Evolutionary conservation across 1,140 invertebrate species (phyloP).

Genomic region (Vanessa atalanta): DNA sequence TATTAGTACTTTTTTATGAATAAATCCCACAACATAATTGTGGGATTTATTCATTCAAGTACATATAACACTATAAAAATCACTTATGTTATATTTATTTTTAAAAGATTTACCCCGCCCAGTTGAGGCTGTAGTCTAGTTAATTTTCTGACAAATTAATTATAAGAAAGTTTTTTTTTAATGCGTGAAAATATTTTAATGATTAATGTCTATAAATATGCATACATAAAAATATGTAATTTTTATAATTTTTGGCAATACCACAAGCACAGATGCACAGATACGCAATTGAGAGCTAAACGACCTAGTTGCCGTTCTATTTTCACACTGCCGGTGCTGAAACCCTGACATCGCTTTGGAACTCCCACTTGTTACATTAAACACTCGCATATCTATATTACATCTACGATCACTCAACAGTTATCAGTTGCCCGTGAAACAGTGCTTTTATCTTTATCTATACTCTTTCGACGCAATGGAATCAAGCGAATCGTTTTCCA

Average conservation of each 20-base stretch:
- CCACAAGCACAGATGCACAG: conserved; percentile 5
- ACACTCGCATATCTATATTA: not conserved
- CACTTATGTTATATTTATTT: too few relatives aligned
- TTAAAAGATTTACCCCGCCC: too few relatives aligned
- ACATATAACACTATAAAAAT: too few relatives aligned
- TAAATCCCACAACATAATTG: too few relatives aligned
- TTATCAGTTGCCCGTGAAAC: conserved; percentile 3
- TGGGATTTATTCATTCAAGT: too few relatives aligned
- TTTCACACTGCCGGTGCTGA: conserved; percentile 31
- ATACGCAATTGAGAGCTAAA: conserved; percentile 10
- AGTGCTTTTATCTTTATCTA: conserved; percentile 1
- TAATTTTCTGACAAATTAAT: too few relatives aligned
- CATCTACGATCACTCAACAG: not conserved
- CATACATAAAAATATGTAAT: not conserved
- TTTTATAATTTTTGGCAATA: conserved; percentile 22
- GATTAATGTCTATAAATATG: too few relatives aligned
- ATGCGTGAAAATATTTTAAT: too few relatives aligned
- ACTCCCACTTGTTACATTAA: conserved; percentile 27
- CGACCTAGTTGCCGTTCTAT: conserved; percentile 38
- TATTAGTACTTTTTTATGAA: too few relatives aligned
- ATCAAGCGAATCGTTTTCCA: too few relatives aligned
- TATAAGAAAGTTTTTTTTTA: too few relatives aligned
- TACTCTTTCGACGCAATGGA: not conserved
- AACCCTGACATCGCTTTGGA: conserved; percentile 42
- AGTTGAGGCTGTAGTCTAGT: too few relatives aligned